Conservation (phyloP, 1,140 invertebrate genomes). For the Sminthurinus signatus region DNA sequence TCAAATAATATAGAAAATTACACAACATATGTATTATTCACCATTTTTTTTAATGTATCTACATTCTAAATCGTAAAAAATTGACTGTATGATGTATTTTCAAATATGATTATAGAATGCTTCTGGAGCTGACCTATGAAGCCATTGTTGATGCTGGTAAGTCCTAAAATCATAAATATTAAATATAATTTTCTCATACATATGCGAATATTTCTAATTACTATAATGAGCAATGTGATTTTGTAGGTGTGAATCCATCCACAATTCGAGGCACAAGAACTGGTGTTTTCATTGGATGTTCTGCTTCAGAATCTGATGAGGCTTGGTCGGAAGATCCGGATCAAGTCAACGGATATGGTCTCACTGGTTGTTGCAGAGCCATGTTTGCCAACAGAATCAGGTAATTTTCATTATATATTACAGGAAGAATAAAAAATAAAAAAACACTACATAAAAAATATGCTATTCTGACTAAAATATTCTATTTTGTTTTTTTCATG, state of each 20-base stretch:
- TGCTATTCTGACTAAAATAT: no score
- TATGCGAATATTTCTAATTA: slow-evolving; percentile 1
- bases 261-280: slow-evolving; percentile 74
- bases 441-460: no score
- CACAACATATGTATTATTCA: background rate
- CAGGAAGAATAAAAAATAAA: no score
- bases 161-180: slow-evolving; percentile 6
- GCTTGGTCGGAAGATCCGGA: slow-evolving; percentile 67
- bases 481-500: no score
- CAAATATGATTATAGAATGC: slow-evolving; percentile 55
- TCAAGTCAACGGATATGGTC: slow-evolving; percentile 78
- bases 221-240: slow-evolving; percentile 23
- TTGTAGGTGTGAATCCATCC: slow-evolving; percentile 64
- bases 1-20: background rate
- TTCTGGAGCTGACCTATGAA: slow-evolving; percentile 91
- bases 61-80: background rate
- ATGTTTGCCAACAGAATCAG: no score
- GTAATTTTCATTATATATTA: no score
- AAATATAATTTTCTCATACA: slow-evolving; percentile 15
- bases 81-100: background rate
- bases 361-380: slow-evolving; percentile 59
- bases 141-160: slow-evolving; percentile 85
- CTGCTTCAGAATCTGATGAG: slow-evolving; percentile 76
- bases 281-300: slow-evolving; percentile 73
- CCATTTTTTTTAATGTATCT: background rate